These are phyloP conservation scores for Actinopyga echinites DNA, from an alignment of 53 echinoderm and acorn worm genomes.

Conservation along the genomic window DNA sequence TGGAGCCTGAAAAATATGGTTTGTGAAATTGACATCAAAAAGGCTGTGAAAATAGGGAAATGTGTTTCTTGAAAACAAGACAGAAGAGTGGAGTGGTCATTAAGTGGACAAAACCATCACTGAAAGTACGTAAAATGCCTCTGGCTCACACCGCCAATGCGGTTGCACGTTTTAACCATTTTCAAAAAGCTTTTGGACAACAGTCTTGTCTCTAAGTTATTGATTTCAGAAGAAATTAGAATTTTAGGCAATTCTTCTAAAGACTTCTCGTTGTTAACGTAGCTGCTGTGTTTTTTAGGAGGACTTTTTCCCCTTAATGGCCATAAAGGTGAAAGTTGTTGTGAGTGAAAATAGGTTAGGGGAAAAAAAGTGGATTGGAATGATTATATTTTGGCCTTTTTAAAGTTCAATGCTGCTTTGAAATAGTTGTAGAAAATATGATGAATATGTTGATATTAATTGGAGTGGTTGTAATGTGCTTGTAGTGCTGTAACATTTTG, in stretches of 20 bases:
- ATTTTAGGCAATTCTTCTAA: constrained; percentile 18
- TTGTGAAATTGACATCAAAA: neutral
- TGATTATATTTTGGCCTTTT: no score
- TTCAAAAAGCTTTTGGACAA: neutral
- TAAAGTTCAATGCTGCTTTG: no score
- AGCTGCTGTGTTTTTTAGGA: constrained; percentile 2
- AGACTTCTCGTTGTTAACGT: neutral
- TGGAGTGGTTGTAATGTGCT: no score
- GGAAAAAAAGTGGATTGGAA: no score
- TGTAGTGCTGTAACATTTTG: no score
- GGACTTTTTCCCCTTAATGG: neutral
- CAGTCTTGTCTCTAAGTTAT: neutral
- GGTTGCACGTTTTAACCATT: neutral
- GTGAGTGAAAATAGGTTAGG: no score
- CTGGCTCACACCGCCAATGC: neutral
- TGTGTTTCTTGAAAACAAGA: neutral
- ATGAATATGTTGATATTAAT: no score
- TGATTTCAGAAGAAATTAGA: constrained; percentile 4
- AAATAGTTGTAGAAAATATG: no score
- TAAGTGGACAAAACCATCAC: no score
- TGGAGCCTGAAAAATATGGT: no score
- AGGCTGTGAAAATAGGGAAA: constrained; percentile 29
- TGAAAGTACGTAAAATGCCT: no score
- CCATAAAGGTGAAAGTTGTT: neutral
- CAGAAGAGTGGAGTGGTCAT: no score